Evolutionary conservation across 2,113 vertebrate genomes (phyloP).

Genomic region (Phasianus colchicus): DNA sequence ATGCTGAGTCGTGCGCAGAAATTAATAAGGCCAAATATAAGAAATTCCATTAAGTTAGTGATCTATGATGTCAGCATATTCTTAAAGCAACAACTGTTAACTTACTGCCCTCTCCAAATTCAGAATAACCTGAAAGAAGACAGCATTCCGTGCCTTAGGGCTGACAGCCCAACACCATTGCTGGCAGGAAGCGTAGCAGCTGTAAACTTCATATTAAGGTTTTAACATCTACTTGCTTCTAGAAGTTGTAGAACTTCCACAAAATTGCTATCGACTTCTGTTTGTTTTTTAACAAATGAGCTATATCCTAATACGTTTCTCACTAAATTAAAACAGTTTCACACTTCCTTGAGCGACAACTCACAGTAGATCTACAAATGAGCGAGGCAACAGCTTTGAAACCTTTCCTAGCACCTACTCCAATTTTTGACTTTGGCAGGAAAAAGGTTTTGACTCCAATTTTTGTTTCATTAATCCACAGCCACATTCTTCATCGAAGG

Average conservation of each 20-base stretch:
- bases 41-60: not conserved
- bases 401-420: constrained; percentile 26
- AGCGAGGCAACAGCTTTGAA: constrained; percentile 28
- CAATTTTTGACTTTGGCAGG: constrained; percentile 34
- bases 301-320: not conserved
- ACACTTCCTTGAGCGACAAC: not conserved
- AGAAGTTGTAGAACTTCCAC: not conserved
- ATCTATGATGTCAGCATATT: not conserved
- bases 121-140: not conserved
- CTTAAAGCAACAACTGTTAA: not conserved
- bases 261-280: not conserved
- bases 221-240: not conserved
- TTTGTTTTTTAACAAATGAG: not conserved
- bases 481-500: constrained; percentile 50
- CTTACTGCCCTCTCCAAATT: not conserved
- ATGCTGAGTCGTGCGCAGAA: not conserved
- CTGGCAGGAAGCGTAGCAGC: not conserved
- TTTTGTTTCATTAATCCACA: constrained; percentile 46
- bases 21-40: not conserved
- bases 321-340: not conserved
- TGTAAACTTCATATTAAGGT: not conserved
- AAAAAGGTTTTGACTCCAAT: constrained; percentile 34
- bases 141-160: not conserved
- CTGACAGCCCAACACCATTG: not conserved
- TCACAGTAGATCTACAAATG: not conserved